These are phyloP conservation scores for Pampus argenteus DNA, from an alignment of 2,797 vertebrate species.

Conservation along the genomic window DNA sequence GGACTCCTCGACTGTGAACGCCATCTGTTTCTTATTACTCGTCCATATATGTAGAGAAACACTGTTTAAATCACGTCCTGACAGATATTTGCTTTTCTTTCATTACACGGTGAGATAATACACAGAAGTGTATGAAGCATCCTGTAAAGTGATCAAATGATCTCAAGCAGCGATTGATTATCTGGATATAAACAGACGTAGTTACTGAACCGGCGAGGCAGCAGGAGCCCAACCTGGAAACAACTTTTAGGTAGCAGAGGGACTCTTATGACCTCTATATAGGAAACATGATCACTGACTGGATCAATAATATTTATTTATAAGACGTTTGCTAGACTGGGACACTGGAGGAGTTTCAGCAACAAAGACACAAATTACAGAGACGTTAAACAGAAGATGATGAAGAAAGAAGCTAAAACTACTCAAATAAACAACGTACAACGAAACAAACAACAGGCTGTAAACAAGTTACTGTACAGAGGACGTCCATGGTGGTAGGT, in stretches of 20 bases:
- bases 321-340: too few relatives aligned
- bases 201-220: neutral
- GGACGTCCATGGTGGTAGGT: neutral
- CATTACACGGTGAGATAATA: neutral
- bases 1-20: slow-evolving; percentile 11
- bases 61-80: slow-evolving; percentile 23
- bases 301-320: too few relatives aligned
- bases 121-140: neutral
- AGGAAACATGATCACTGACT: too few relatives aligned
- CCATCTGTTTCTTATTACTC: slow-evolving; percentile 40
- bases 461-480: too few relatives aligned
- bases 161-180: neutral
- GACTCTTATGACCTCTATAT: neutral
- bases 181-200: neutral
- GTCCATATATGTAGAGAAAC: slow-evolving; percentile 1
- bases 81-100: slow-evolving; percentile 27
- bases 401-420: too few relatives aligned
- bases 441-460: too few relatives aligned
- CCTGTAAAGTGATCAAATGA: neutral
- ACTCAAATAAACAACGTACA: too few relatives aligned
- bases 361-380: neutral
- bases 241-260: neutral
- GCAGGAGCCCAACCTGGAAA: neutral
- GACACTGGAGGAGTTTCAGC: too few relatives aligned
- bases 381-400: slow-evolving; percentile 29